Base-by-base conservation (phyloP, 2,888 invertebrate genomes). In the Dendrolimus houi region DNA sequence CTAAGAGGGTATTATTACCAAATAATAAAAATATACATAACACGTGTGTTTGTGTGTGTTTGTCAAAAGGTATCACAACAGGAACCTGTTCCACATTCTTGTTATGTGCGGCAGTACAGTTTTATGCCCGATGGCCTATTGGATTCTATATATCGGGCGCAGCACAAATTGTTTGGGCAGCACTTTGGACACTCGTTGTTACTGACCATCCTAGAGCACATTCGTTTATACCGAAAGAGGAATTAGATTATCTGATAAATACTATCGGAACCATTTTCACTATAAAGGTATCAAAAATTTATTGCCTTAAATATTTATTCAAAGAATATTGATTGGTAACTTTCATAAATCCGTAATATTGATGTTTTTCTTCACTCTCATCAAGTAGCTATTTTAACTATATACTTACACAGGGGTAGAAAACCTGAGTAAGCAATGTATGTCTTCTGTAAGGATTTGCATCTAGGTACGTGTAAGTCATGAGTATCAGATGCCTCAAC, bases 31-130 rank as follows among this genome's bases (percentile, higher is more conserved):
- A 3, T 29, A 3, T 29, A 29, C 3, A 29, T 3, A 3, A 29
- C 29, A 29, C 3, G 6, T n/a, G n/a, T n/a, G n/a, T 29, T 2
- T 29, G 6, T 6, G 6, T 6, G 29, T 29, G 47, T 47, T 52
- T 57, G 56, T 59, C 55, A 58, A 54, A 63, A 90, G 89, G 89
- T 56, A 76, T 85, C 54, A 90, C 89, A 3, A 80, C 75, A 29
- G 95, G 94, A 7, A 95, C 95, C 0, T 93, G 94, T 59, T 84
- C 93, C 1, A 93, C 95, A 1, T 94, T 94, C 79, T 91, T 94
- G 0, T 73, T 94, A 52, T 92, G 94, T 60, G 94, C 94, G 2
- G 75, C 87, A 0, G 87, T 95, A 0, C 93, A 94, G 12, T 92
- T 92, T 58, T 79, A 82, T 12, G 81, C 92, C 0, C 92, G 92